phyloP scores from a whole-genome alignment of 2,113 vertebrate species.

The Deroptyus accipitrinus region DNA sequence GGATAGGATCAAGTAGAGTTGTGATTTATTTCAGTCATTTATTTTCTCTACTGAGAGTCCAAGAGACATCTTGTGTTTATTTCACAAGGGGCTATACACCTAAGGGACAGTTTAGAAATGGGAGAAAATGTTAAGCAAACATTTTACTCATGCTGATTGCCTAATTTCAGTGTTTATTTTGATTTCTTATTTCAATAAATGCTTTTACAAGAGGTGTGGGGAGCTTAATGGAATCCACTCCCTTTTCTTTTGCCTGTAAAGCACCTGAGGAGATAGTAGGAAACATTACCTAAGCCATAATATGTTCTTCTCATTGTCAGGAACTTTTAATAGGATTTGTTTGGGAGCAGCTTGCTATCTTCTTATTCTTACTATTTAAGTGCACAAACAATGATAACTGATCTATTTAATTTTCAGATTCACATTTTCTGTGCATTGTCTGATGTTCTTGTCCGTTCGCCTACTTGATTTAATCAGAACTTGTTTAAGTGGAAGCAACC shows the following conservation, averaged over 20 bases:
- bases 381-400: not conserved
- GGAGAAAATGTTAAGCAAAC: not conserved
- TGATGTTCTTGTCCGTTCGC: not conserved
- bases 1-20: not conserved
- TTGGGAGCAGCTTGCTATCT: not conserved
- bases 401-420: not conserved
- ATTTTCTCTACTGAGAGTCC: not conserved
- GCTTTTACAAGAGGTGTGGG: not conserved
- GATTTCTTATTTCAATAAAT: not conserved
- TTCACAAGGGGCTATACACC: not conserved
- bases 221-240: not conserved
- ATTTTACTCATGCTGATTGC: not conserved
- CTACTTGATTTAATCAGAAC: not conserved
- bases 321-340: not conserved
- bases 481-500: not conserved
- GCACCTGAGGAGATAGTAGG: not conserved
- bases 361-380: not conserved
- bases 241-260: not conserved
- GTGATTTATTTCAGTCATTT: not conserved
- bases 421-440: not conserved
- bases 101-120: not conserved
- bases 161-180: not conserved
- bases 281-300: not conserved
- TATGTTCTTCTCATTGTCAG: not conserved
- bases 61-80: not conserved